Percentiles rank a stretch among this genome's conserved stretches.
Conservation (phyloP, 2,888 invertebrate species). For the Thecocarcelia acutangulata region DNA sequence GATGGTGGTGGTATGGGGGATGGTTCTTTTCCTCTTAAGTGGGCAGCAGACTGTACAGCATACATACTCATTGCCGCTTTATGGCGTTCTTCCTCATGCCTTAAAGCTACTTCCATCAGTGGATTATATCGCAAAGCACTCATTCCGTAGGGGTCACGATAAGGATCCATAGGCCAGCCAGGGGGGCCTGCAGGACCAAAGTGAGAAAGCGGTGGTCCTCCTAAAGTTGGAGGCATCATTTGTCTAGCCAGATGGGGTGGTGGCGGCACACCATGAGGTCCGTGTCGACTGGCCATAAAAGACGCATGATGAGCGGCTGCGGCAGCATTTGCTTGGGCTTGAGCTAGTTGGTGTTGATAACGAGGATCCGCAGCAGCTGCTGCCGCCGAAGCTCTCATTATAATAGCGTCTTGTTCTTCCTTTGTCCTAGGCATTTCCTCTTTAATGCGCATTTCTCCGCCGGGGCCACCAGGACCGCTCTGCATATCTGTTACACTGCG, state of each 20-base stretch:
- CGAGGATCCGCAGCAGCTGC: constrained; percentile 82
- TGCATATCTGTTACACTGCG: constrained; percentile 84
- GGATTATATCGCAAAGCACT: constrained; percentile 88
- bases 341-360: constrained; percentile 82
- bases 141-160: constrained; percentile 86
- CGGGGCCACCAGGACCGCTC: constrained; percentile 76
- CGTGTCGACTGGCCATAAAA: constrained; percentile 82
- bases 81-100: constrained; percentile 90
- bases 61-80: constrained; percentile 89
- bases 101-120: constrained; percentile 89
- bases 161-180: constrained; percentile 84
- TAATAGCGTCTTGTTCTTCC: constrained; percentile 82
- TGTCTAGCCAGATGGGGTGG: constrained; percentile 83
- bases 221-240: constrained; percentile 82
- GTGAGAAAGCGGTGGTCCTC: constrained; percentile 83
- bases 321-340: constrained; percentile 79
- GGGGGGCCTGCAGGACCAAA: constrained; percentile 84
- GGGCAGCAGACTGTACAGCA: constrained; percentile 83
- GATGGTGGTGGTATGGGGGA: constrained; percentile 80
- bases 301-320: constrained; percentile 82
- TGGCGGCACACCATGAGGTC: constrained; percentile 82
- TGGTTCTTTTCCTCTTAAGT: constrained; percentile 81
- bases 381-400: constrained; percentile 80
- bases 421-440: constrained; percentile 82
- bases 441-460: constrained; percentile 82